A percentile compares a stretch with the other conserved stretches of the same genome.
phyloP scores from a whole-genome alignment of 1,140 invertebrate species.

The Drosophila sturtevanti region DNA sequence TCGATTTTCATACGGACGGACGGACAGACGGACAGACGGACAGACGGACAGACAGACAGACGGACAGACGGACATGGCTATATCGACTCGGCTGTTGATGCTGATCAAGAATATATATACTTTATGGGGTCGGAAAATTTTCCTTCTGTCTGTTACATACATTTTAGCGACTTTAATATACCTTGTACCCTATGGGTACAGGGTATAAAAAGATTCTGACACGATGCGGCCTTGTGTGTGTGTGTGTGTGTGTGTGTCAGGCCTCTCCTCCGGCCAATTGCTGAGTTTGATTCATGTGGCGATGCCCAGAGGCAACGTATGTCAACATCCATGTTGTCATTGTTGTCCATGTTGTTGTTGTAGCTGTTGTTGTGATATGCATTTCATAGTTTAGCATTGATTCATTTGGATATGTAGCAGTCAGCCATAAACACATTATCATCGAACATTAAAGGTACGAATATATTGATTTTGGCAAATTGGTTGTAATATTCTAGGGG shows the following conservation, averaged over 20 bases:
- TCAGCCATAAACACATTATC: constrained; percentile 37
- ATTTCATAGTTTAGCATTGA: constrained; percentile 57
- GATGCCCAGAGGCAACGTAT: constrained; percentile 20
- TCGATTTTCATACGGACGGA: too few relatives aligned
- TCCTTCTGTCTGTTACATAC: too few relatives aligned
- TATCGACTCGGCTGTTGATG: too few relatives aligned
- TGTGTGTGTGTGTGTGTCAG: constrained; percentile 31
- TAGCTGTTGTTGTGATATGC: constrained; percentile 40
- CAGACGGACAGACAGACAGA: too few relatives aligned
- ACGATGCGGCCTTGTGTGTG: constrained; percentile 57
- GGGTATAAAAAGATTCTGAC: too few relatives aligned
- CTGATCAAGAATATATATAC: too few relatives aligned
- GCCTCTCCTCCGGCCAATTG: constrained; percentile 23
- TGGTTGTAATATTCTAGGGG: constrained; percentile 8
- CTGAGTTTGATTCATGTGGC: constrained; percentile 49
- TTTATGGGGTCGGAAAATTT: too few relatives aligned
- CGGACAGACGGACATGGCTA: too few relatives aligned
- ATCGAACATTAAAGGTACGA: neutral
- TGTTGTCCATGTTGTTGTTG: constrained; percentile 35
- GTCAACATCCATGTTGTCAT: constrained; percentile 44
- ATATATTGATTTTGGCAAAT: neutral
- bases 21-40: too few relatives aligned
- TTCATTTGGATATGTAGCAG: constrained; percentile 42
- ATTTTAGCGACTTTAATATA: too few relatives aligned
- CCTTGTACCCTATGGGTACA: too few relatives aligned